Evolutionary conservation across 2,113 vertebrate genomes (phyloP), one percentile per base, ranked within the genome.

Genomic region (Podarcis cretensis): DNA sequence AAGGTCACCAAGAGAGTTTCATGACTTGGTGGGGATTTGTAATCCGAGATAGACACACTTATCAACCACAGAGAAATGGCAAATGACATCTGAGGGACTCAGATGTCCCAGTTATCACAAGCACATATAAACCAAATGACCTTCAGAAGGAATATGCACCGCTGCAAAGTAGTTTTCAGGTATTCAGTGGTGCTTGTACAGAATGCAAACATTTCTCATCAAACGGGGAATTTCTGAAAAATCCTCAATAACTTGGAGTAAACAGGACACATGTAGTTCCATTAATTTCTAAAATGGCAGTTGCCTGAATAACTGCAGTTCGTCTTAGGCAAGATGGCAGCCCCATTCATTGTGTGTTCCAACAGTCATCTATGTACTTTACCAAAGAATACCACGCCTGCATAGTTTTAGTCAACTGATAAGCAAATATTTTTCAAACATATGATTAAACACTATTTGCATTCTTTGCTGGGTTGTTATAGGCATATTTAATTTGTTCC

Each of bases 361-460:
- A 88, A 86, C 83, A 95, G 82, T 92, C 92, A 85, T 93, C 91
- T 93, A 93, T 1, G 10, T 93, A 85, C 23, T 54, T 90, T 95
- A 91, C 57, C 87, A 91, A 95, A 93, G 32, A 18, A 65, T 82
- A 14, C 13, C 71, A 76, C 63, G 91, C 91, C 88, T 91, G 91
- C 92, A 88, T 91, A 93, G 90, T 92, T 95, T 93, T 93, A 93
- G 93, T 92, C 93, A 95, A 94, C 85, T 95, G 90, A 94, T 95
- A 95, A 92, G 91, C 92, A 94, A 94, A 90, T 96, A 93, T 96
- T 97, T 96, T 95, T 94, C 89, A 69, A 91, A 92, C 94, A 71
- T 91, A 79, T 87, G 94, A 76, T 94, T 76, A 92, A 96, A 92
- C 81, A 80, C 68, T 94, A 87, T 96, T 96, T 96, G 90, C 90